These are phyloP conservation scores for Amblyraja radiata DNA, from an alignment of 2,797 vertebrate genomes.

Conservation along the genomic window DNA sequence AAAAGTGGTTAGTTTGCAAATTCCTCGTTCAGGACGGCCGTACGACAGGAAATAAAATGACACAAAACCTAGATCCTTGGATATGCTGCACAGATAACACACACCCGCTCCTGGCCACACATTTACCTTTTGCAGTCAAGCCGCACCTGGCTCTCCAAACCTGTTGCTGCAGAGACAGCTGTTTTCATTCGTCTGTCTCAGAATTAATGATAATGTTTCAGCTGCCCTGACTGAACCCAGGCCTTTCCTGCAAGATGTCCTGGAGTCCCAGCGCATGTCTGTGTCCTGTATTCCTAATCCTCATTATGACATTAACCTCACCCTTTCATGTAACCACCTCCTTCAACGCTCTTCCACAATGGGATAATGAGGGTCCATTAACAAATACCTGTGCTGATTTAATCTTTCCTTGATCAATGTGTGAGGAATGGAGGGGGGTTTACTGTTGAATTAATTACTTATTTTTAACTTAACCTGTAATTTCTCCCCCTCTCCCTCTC, in stretches of 20 bases:
- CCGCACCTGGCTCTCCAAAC: background rate
- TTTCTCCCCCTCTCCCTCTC: background rate
- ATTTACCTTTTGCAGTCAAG: slow-evolving; percentile 4
- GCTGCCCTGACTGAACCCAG: background rate
- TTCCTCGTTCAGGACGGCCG: background rate
- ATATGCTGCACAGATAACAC: background rate
- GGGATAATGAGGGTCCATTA: background rate
- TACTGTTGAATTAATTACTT: background rate
- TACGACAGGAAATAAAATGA: slow-evolving; percentile 27
- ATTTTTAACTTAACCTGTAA: background rate
- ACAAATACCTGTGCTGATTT: background rate
- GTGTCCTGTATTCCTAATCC: background rate
- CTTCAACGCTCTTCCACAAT: background rate
- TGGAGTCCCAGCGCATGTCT: background rate
- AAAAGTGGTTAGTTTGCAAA: slow-evolving; percentile 17
- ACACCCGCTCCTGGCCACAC: background rate
- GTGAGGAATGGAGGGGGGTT: background rate
- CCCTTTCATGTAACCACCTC: background rate
- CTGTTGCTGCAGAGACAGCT: slow-evolving; percentile 11
- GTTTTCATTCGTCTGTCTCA: slow-evolving; percentile 21
- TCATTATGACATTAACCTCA: background rate
- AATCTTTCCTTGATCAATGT: background rate
- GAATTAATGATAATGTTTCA: slow-evolving; percentile 31
- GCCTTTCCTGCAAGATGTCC: background rate
- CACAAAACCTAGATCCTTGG: slow-evolving; percentile 6